Evolutionary conservation across 2,888 invertebrate genomes (phyloP), one percentile per base, ranked within the genome.

Genomic region (Escarpia spicata): DNA sequence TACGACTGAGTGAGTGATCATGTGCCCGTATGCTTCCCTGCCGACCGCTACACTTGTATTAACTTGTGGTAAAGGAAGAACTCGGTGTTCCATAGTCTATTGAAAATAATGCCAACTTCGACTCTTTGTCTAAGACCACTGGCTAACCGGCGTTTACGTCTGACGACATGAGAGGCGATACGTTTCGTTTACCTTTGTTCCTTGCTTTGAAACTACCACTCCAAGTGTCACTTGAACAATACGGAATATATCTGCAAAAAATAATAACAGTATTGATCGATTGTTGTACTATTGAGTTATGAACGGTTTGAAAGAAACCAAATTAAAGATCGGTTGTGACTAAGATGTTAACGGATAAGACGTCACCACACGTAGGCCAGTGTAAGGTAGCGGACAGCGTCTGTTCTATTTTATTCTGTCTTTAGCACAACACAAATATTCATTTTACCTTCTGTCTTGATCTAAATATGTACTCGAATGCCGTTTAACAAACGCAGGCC

Each of bases 151-250:
- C 75, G n/a, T 75, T 26, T 75, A 9, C 0, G 52, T 52, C 52
- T 75, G 19, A 26, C 75, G 26, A 26, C 75, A 26, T 26, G 75
- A 26, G 15, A 75, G n/a, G n/a, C 19, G 26, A 75, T 26, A 26
- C 19, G 19, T 75, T 75, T 75, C 19, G 90, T 93, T 92, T 93
- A 96, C 96, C 95, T 94, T 97, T 97, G 3, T 97, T 96, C 92
- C 97, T 97, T 1, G 97, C 97, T 75, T 97, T 95, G 93, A 97
- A 97, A 10, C 98, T 98, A 1, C 99, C 99, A 94, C 98, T 98
- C 99, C 99, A 99, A 94, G 98, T 98, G 95, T 99, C 99, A 96
- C 99, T 99, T 94, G 98, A 98, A 97, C 99, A 99, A 96, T 99
- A 99, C 0, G 99, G 99, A 89, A 99, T 97, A 94, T 98, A 97